Evolutionary conservation across 2,888 invertebrate genomes (phyloP), one percentile per base, ranked within the genome.

Genomic region (Cheilosia soror): DNA sequence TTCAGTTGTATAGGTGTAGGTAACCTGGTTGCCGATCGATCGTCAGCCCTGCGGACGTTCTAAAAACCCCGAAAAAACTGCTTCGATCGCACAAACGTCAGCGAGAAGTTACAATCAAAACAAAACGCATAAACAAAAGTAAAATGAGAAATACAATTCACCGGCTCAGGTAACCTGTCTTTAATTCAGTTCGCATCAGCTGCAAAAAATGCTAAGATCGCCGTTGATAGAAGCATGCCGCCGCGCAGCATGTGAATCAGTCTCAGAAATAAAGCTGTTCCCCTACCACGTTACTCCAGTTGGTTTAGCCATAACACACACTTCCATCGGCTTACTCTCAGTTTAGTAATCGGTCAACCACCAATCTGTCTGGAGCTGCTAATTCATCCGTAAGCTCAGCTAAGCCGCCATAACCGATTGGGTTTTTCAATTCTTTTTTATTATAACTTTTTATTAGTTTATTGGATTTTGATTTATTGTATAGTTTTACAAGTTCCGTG

Each of bases 291-390:
- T 25, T 25, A 68, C 58, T 69, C 63, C 57, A 68, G 66, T 79
- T 75, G 65, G 47, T 58, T 58, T 53, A 55, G 58, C 63, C 69
- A 53, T 27, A 40, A 40, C 47, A 44, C 53, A 66, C 53, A 55
- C 44, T 37, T n/a, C 33, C 71, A 71, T 65, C 68, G 47, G 58
- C 53, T 53, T 55, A 71, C 51, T 71, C 75, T 51, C 37, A 65
- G 40, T 69, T 71, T 66, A 76, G 75, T 75, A 53, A 80, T 71
- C 80, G 75, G 57, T 73, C 79, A 69, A 60, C 75, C 71, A 80
- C 71, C 75, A 80, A 76, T 75, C 84, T 71, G 84, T 80, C 75
- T 80, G 65, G 75, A 76, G 71, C 65, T 71, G 69, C 40, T 68
- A n/a, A 60, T 47, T 81, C 62, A 51, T 57, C 27, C 57, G 78